Percentiles rank a stretch among this genome's conserved stretches.
Evolutionary conservation across 2,113 vertebrate species (phyloP).

Genomic region (Ictalurus furcatus): DNA sequence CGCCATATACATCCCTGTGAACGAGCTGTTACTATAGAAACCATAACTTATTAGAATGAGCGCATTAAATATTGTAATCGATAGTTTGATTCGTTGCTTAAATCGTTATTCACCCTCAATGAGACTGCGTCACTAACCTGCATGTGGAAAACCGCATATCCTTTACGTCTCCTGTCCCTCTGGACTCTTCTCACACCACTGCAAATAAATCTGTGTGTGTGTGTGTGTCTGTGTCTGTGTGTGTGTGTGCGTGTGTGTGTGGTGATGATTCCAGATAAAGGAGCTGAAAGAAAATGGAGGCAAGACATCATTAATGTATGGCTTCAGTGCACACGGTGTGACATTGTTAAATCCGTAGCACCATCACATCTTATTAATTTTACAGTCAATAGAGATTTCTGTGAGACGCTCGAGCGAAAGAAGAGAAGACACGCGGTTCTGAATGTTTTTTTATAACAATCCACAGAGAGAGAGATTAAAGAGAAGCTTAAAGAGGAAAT

Average conservation of each 20-base stretch:
- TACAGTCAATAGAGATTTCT: background rate
- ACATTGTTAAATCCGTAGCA: background rate
- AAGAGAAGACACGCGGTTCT: constrained; percentile 46
- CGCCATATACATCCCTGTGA: background rate
- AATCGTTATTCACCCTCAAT: background rate
- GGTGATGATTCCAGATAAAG: background rate
- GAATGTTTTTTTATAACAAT: constrained; percentile 73
- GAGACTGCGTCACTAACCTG: background rate
- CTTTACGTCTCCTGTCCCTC: background rate
- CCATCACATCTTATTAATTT: background rate
- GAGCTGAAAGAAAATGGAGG: background rate
- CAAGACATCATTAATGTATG: background rate
- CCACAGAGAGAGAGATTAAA: constrained; percentile 58
- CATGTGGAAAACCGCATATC: background rate
- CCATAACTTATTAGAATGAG: background rate
- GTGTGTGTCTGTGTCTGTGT: constrained; percentile 12
- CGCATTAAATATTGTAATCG: background rate
- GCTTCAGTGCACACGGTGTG: background rate
- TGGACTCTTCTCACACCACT: background rate
- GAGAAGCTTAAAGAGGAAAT: background rate
- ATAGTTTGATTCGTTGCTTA: background rate
- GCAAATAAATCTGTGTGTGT: background rate
- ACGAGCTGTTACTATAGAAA: background rate
- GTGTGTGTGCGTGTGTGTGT: constrained; percentile 19
- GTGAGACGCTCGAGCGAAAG: background rate